Evolutionary conservation across 2,888 invertebrate species (phyloP).

Genomic region (Ametastegia equiseti): DNA sequence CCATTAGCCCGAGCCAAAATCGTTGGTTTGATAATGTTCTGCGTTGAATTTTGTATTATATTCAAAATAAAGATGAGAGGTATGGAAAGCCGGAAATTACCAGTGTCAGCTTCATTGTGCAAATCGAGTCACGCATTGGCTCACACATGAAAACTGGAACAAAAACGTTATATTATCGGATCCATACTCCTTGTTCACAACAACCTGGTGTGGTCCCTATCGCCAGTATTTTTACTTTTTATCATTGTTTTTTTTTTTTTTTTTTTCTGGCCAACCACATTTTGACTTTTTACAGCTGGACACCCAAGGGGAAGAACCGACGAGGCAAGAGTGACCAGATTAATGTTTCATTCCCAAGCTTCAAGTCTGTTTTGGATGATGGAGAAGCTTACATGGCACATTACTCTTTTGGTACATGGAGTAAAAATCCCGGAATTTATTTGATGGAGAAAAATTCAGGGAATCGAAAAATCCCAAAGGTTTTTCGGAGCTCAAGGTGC

Average conservation of each 20-base stretch:
- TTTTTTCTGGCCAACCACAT: neutral
- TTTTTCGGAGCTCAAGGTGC: neutral
- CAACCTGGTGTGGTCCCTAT: neutral
- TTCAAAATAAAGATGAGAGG: neutral
- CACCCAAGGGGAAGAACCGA: conserved; percentile 21
- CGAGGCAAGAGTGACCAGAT: conserved; percentile 7
- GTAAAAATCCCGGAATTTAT: neutral
- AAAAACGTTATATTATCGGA: conserved; percentile 30
- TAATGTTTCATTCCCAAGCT: conserved; percentile 1
- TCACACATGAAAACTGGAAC: neutral
- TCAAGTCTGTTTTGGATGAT: conserved; percentile 34
- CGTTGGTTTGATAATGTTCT: neutral
- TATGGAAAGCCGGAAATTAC: neutral
- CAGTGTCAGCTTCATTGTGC: neutral
- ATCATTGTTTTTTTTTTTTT: neutral
- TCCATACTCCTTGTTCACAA: conserved; percentile 11
- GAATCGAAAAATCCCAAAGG: conserved; percentile 2
- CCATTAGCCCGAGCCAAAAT: too few species aligned
- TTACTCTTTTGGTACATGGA: neutral
- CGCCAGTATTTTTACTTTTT: neutral
- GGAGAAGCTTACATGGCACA: neutral
- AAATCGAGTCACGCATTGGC: neutral
- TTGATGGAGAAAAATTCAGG: neutral
- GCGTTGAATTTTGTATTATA: neutral
- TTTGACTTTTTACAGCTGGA: conserved; percentile 3